phyloP scores from a whole-genome alignment of 2,113 vertebrate species.

The Chloroceryle aenea region DNA sequence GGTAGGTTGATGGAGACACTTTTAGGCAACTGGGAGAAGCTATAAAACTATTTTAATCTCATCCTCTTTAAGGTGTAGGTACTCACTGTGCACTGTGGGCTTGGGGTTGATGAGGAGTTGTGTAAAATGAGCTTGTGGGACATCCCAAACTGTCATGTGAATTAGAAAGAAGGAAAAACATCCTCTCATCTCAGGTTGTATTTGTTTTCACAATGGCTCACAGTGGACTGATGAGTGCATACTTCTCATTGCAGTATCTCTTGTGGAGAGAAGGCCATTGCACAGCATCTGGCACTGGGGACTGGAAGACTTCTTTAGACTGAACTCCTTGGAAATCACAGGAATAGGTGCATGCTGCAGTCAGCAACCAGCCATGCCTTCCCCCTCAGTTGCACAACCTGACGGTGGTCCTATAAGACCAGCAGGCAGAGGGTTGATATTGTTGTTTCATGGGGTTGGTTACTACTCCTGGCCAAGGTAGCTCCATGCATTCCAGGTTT shows the following conservation, averaged over 20 bases:
- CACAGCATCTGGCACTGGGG: background rate
- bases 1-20: background rate
- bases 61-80: background rate
- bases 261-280: no score
- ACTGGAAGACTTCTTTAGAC: background rate
- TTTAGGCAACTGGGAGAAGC: background rate
- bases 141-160: accelerated
- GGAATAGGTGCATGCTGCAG: background rate
- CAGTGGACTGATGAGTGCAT: background rate
- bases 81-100: accelerated
- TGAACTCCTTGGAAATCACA: background rate
- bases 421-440: background rate
- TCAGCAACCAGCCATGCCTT: background rate
- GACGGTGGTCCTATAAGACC: accelerated
- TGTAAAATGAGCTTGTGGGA: background rate
- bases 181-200: background rate
- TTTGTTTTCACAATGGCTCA: background rate
- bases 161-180: background rate
- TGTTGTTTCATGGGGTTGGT: background rate
- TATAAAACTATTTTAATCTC: background rate
- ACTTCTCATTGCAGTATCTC: background rate
- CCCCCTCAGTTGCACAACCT: accelerated
- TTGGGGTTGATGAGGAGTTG: accelerated
- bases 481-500: background rate
- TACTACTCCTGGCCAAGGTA: background rate